Base-by-base conservation (phyloP, 1,140 invertebrate genomes). In the Pseudomyrmex flavicornis region DNA sequence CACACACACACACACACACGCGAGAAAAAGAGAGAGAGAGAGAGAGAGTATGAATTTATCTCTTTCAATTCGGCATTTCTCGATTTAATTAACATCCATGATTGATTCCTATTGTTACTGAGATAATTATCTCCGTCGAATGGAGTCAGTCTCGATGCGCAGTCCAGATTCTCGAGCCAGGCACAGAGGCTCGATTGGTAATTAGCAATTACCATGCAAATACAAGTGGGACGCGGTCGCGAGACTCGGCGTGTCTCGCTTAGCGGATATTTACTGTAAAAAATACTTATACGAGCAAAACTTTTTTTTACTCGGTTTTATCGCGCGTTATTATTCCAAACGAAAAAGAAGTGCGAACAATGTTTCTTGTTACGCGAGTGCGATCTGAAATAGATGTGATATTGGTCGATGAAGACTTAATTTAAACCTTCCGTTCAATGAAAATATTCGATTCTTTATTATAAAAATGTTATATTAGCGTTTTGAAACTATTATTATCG, bases 141-240 rank as follows among this genome's bases (percentile, higher is more conserved):
- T 72, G 44, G 35, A 80, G 69, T 70, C 54, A 70, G 76, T 35
- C 5, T 63, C 61, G 59, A 75, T 63, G n/a, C 50, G 58, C 54
- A 58, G 2, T 22, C 54, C 44, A 50, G 76, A 70, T 80, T 61
- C 66, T 17, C 65, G 17, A 20, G 5, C 68, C 65, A 22, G 4
- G 66, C 15, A 59, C 44, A 80, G 35, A 80, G 70, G 76, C 52
- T 26, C 26, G 76, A 79, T 70, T 70, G 65, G 76, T 80, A 80
- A 80, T 79, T 79, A 79, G 65, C 65, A 79, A 79, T 80, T 80
- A 80, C 66, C 58, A 80, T 80, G 66, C 76, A 80, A 80, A 80
- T 80, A 59, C 76, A 48, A 79, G 52, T 59, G 15, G 15, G 26
- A 3, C 61, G 26, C 26, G 35, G n/a, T 20, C 26, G 35, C 35